Evolutionary conservation across 2,888 invertebrate species (phyloP), one percentile per base, ranked within the genome.

Genomic region (Drepanosiphum platanoidis): DNA sequence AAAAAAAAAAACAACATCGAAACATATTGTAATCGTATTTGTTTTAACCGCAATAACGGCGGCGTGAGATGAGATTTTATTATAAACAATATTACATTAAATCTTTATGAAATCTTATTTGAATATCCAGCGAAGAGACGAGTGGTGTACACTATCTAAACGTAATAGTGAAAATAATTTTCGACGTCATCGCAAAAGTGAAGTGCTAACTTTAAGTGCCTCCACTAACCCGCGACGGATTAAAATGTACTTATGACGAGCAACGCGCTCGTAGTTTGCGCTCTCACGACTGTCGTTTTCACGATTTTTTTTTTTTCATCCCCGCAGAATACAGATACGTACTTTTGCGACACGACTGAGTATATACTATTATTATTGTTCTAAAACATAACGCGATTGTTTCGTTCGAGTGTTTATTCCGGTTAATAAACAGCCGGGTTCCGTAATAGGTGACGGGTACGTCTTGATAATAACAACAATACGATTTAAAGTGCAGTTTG

Each of bases 311-410:
- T 58, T 58, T n/a, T 46, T 61, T 4, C n/a, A 30, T 11, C 11
- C 7, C 61, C 27, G 5, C 58, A 3, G 7, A n/a, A n/a, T n/a
- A n/a, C n/a, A 32, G 32, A 22, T 7, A 30, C 42, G 32, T 66
- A 52, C 52, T 30, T 27, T 58, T n/a, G 11, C 13, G 22, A 30
- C 70, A 71, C 36, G 13, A 80, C 52, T 5, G 27, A 18, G 27
- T 18, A 58, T 15, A 68, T 64, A 22, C 9, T 34, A 32, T 32
- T 27, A 61, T 27, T 18, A n/a, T 61, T 68, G 32, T 70, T 70
- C 18, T 70, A 71, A 80, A 80, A n/a, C 58, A 79, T 39, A 71
- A 13, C 22, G 64, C n/a, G 32, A 42, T 42, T 64, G 78, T 78
- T 36, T 78, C 32, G 32, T 39, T 30, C 30, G 22, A 78, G 39